Evolutionary conservation across 2,888 invertebrate genomes (phyloP).

Genomic region (Rotaria sp.): DNA sequence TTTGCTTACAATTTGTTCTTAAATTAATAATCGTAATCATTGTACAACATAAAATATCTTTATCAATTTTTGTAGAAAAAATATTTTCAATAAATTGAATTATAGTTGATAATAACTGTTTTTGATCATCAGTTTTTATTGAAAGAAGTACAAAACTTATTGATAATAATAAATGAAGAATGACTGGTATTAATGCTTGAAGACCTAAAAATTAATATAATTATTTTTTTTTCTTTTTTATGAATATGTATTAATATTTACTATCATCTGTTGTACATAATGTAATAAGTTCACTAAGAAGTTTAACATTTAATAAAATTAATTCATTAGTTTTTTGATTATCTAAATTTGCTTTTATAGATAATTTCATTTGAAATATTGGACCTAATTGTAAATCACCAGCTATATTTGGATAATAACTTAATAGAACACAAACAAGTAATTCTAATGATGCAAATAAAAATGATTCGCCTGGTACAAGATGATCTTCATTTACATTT

Average conservation of each 20-base stretch:
- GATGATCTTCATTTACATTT: slow-evolving; percentile 61
- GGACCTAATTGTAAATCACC: slow-evolving; percentile 19
- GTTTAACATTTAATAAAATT: not conserved
- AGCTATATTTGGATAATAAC: slow-evolving; percentile 59
- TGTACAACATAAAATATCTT: not conserved
- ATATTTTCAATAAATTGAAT: not conserved
- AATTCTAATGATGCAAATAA: slow-evolving; percentile 88
- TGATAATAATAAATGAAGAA: slow-evolving; percentile 23
- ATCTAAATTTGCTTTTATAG: not conserved
- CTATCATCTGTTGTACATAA: not conserved
- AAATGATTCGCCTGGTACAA: slow-evolving; percentile 75
- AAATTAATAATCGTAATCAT: slow-evolving; percentile 6
- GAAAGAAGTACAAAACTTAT: not conserved
- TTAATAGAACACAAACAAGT: slow-evolving; percentile 78
- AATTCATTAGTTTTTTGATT: slow-evolving; percentile 1
- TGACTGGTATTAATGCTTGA: not conserved
- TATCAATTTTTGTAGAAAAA: not conserved
- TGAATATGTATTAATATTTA: too few species aligned
- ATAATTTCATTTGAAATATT: slow-evolving; percentile 22
- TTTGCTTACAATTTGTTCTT: not conserved
- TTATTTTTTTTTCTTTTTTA: too few species aligned
- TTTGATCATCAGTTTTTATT: not conserved
- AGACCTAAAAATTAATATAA: not conserved
- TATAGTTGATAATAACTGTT: not conserved
- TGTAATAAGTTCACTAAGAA: not conserved